phyloP scores from a whole-genome alignment of 1,140 invertebrate genomes.

The Drosophila sturtevanti region DNA sequence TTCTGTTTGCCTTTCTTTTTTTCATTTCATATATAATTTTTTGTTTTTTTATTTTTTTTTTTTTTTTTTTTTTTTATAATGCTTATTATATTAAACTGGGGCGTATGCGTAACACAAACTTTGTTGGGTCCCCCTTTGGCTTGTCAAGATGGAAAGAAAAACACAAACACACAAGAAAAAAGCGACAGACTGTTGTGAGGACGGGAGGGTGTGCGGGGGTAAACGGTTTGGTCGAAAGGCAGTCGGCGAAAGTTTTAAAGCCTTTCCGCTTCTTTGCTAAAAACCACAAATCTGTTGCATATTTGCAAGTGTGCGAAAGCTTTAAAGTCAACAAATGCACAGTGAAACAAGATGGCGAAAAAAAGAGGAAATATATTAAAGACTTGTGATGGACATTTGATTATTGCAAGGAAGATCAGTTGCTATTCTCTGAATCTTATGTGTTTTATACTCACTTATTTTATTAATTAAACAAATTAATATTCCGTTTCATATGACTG shows the following conservation, averaged over 20 bases:
- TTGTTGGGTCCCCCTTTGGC: constrained; percentile 45
- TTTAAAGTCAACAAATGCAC: constrained; percentile 60
- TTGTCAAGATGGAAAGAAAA: constrained; percentile 57
- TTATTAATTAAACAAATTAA: too few species aligned
- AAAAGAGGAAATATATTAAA: too few species aligned
- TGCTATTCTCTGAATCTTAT: too few species aligned
- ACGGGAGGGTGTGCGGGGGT: neutral
- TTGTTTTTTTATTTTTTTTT: too few species aligned
- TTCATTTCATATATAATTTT: too few species aligned
- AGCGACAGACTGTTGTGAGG: constrained; percentile 7
- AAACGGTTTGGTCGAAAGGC: neutral
- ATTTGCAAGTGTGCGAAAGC: constrained; percentile 59
- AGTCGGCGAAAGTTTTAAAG: constrained; percentile 50
- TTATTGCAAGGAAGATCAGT: too few species aligned
- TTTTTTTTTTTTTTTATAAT: constrained; percentile 37
- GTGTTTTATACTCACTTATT: too few species aligned
- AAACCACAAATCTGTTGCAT: constrained; percentile 76
- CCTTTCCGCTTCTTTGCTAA: constrained; percentile 11
- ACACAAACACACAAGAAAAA: constrained; percentile 38
- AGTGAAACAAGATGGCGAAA: neutral
- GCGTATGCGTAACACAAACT: constrained; percentile 54
- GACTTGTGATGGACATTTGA: too few species aligned
- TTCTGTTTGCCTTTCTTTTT: constrained; percentile 29
- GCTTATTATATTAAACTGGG: constrained; percentile 51
- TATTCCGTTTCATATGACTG: too few species aligned